Conservation (phyloP, 2,888 invertebrate species). For the Gerosis bhagava region DNA sequence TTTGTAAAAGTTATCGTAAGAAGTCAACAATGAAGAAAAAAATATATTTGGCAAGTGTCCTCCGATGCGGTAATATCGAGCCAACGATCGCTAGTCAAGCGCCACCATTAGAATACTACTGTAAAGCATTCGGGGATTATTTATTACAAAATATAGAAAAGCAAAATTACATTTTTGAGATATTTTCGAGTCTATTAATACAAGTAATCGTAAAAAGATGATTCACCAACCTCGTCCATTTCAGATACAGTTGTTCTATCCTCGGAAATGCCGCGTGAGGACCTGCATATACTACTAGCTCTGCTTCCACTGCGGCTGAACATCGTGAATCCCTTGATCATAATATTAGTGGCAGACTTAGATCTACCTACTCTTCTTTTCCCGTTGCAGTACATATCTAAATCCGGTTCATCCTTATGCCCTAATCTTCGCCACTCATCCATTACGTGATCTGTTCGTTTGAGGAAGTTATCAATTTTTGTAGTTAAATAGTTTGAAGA, state of each 20-base stretch:
- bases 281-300: constrained; percentile 78
- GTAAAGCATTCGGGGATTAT: constrained; percentile 54
- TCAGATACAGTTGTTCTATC: constrained; percentile 85
- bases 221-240: constrained; percentile 82
- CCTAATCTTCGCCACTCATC: constrained; percentile 92
- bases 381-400: constrained; percentile 56
- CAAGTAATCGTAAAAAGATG: constrained; percentile 29
- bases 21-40: constrained; percentile 64
- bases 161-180: constrained; percentile 36
- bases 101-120: constrained; percentile 42
- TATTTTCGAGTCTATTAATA: constrained; percentile 27
- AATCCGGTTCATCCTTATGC: constrained; percentile 77
- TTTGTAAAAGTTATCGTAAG: constrained; percentile 48
- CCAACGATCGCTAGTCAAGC: constrained; percentile 44
- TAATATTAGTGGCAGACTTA: constrained; percentile 90
- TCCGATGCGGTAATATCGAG: constrained; percentile 46
- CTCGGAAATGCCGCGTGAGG: constrained; percentile 81
- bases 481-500: constrained; percentile 89
- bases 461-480: constrained; percentile 91
- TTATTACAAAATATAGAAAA: constrained; percentile 42
- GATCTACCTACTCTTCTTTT: constrained; percentile 82
- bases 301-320: constrained; percentile 80
- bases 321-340: constrained; percentile 91
- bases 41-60: constrained; percentile 63
- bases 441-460: constrained; percentile 93